phyloP scores from a whole-genome alignment of 2,113 vertebrate genomes.

The Dicerorhinus sumatrensis region DNA sequence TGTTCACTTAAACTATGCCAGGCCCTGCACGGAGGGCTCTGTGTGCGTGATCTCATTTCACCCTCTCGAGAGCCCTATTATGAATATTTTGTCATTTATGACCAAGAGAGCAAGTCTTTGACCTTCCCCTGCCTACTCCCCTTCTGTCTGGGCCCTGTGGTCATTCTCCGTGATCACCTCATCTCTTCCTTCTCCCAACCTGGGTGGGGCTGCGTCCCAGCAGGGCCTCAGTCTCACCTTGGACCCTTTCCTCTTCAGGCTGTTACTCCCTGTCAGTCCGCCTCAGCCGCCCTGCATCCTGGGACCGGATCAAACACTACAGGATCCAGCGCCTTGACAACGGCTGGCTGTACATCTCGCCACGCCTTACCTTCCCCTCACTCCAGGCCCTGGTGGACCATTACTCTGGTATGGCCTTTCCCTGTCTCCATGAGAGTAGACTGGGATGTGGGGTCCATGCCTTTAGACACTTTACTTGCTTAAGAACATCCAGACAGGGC shows the following conservation, averaged over 20 bases:
- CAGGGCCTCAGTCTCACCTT: background rate
- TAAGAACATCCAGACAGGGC: background rate
- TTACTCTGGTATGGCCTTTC: slow-evolving; percentile 88
- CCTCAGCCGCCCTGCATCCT: slow-evolving; percentile 66
- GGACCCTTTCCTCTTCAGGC: slow-evolving; percentile 78
- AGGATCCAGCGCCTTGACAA: slow-evolving; percentile 90
- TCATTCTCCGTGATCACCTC: background rate
- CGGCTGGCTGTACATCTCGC: slow-evolving; percentile 91
- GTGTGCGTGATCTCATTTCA: background rate
- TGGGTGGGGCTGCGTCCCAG: background rate
- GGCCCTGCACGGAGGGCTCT: background rate
- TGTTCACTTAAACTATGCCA: background rate
- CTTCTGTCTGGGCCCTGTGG: background rate
- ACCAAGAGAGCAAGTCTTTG: background rate
- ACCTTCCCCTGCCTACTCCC: background rate
- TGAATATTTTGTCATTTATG: background rate
- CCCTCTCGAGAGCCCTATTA: background rate
- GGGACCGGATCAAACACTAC: slow-evolving; percentile 90
- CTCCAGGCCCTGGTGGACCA: slow-evolving; percentile 91
- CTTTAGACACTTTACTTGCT: background rate
- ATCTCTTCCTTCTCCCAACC: background rate
- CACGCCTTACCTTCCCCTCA: slow-evolving; percentile 89
- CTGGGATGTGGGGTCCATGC: background rate
- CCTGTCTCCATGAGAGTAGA: rapidly evolving
- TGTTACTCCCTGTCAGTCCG: slow-evolving; percentile 90